phyloP scores from a whole-genome alignment of 2,888 invertebrate genomes.

The Halictus quadricinctus region DNA sequence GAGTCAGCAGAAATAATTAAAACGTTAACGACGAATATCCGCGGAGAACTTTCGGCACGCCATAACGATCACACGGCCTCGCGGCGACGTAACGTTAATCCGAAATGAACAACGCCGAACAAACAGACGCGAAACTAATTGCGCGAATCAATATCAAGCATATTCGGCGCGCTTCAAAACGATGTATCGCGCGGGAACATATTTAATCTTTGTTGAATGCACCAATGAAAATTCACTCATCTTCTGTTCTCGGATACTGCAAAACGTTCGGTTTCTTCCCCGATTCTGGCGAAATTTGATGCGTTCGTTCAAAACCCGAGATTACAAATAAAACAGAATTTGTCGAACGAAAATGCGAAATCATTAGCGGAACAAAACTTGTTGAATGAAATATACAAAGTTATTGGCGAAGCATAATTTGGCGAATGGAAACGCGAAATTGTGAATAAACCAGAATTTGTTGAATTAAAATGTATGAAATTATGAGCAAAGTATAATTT shows the following conservation, averaged over 20 bases:
- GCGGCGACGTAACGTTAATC: conserved; percentile 4
- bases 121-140: not conserved
- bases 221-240: not conserved
- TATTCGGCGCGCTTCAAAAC: not conserved
- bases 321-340: not conserved
- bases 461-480: not conserved
- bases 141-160: not conserved
- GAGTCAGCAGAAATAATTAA: conserved; percentile 2
- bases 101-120: not conserved
- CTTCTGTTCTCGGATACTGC: not conserved
- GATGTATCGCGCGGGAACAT: not conserved
- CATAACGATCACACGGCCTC: not conserved
- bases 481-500: not conserved
- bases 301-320: not conserved
- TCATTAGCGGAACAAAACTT: not conserved
- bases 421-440: not conserved
- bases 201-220: not conserved
- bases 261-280: not conserved
- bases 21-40: conserved; percentile 6
- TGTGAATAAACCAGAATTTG: not conserved
- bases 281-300: not conserved
- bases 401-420: not conserved
- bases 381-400: not conserved
- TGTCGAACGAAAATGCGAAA: not conserved
- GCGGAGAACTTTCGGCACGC: not conserved